Evolutionary conservation across 2,113 vertebrate species (phyloP), one percentile per base, ranked within the genome.

Genomic region (Indicator indicator): DNA sequence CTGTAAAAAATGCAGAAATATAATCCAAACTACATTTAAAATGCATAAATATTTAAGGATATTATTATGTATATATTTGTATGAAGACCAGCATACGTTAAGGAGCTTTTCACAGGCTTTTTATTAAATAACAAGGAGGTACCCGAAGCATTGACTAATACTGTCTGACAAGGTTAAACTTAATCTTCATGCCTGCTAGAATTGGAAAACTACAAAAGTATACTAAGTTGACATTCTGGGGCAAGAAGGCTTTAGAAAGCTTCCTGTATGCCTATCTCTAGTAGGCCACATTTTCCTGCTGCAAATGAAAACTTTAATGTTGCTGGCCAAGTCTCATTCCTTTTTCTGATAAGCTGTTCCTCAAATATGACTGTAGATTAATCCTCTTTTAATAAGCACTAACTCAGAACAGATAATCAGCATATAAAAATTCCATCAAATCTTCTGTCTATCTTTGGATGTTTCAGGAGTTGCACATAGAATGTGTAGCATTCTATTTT

Each of bases 341-440:
- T 89, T 97, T 96, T 97, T 90, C 95, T 98, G 98, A 99, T 98
- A 98, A 98, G 98, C 97, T 97, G 95, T 97, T 98, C 96, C 97
- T 98, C 98, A 98, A 98, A 98, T 98, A 98, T 92, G 97, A 98
- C 98, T 98, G 96, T 95, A 98, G 97, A 99, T 98, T 98, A 99
- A 99, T 98, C 98, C 98, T 95, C 92, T 98, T 97, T 98, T 98
- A 99, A 99, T 98, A 99, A 98, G 98, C 94, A 98, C 98, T 98
- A 98, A 98, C 97, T 94, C 94, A 97, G 92, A 94, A 93, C 88
- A 97, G 97, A 98, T 98, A 98, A 99, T 98, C 98, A 98, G 97
- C 88, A 36, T 97, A 97, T 97, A 98, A 98, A 98, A 99, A 98
- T 97, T 98, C 98, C 97, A 98, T 98, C 97, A 98, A 98, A 98